phyloP scores from a whole-genome alignment of 2,888 invertebrate genomes.

The Stenotaenia linearis region DNA sequence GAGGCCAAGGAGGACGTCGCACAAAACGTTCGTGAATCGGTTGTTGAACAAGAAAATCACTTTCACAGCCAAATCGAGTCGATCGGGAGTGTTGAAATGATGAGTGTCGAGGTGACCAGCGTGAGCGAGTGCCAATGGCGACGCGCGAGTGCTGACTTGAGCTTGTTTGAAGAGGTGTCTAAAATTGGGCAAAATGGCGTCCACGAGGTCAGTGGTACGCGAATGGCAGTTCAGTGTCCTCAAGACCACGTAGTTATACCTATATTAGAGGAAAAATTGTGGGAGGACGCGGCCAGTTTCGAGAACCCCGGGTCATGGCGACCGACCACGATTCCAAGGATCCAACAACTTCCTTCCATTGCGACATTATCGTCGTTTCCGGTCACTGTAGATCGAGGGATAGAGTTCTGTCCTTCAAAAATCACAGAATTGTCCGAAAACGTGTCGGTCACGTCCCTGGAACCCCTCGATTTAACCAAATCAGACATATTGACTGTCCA shows the following conservation, averaged over 20 bases:
- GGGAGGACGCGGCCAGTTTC: neutral
- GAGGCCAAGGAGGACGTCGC: neutral
- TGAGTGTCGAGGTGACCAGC: neutral
- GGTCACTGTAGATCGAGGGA: neutral
- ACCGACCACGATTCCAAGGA: neutral
- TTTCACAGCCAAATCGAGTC: neutral
- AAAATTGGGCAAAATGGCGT: neutral
- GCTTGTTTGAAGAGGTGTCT: neutral
- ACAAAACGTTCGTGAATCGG: neutral
- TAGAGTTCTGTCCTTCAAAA: neutral
- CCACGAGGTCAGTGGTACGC: neutral
- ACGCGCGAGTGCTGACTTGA: neutral
- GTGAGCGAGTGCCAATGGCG: neutral
- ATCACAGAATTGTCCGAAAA: neutral
- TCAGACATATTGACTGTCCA: neutral
- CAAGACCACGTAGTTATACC: conserved; percentile 27
- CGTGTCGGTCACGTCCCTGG: neutral
- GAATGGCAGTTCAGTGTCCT: neutral
- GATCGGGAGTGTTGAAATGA: neutral
- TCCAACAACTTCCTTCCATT: neutral
- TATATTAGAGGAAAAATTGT: neutral
- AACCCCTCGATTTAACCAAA: neutral
- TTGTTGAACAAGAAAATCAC: neutral
- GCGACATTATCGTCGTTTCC: neutral
- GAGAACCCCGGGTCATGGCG: neutral